Base-by-base conservation (phyloP, 2,888 invertebrate species). In the Poecilus cupreus region DNA sequence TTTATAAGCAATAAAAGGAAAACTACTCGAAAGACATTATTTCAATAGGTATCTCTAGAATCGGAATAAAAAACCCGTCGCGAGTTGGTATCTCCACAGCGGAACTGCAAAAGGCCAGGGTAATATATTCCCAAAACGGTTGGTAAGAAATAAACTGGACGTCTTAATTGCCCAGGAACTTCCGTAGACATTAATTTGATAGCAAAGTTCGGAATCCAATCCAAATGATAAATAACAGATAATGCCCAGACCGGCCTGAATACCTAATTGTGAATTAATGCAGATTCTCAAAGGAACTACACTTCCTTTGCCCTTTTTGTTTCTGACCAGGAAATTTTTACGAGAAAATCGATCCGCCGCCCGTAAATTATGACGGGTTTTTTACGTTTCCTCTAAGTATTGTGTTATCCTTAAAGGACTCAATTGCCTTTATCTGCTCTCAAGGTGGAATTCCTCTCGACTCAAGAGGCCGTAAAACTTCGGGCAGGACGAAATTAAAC, bases 151-250 rank as follows among this genome's bases (percentile, higher is more conserved):
- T 72, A 72, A 72, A 72, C 72, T 72, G 72, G 72, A 72, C 43
- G 72, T 72, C 72, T 72, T 72, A 72, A 72, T 72, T 72, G 72
- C 72, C 22, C 46, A 43, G 46, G 72, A 72, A 72, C 72, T 72
- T 72, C 72, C 72, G 43, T 20, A 13, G 43, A 72, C 72, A 72
- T 72, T 72, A 72, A 72, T 72, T 72, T 72, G 72, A 72, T 72
- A 46, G 72, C 72, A 43, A 72, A 72, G 43, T 72, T 72, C 72
- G 72, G 46, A 72, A 72, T 72, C 72, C 72, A 72, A 72, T 72
- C 72, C 72, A 72, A 70, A 72, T 72, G 72, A 72, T 72, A 72
- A 72, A 72, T 72, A 72, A 72, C 43, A 72, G 72, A 72, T 72
- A 72, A 72, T 72, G 72, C 46, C 39, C 39, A 43, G 22, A 68